These are phyloP conservation scores for Dryocosmus kuriphilus DNA, from an alignment of 2,888 invertebrate species.

Conservation along the genomic window DNA sequence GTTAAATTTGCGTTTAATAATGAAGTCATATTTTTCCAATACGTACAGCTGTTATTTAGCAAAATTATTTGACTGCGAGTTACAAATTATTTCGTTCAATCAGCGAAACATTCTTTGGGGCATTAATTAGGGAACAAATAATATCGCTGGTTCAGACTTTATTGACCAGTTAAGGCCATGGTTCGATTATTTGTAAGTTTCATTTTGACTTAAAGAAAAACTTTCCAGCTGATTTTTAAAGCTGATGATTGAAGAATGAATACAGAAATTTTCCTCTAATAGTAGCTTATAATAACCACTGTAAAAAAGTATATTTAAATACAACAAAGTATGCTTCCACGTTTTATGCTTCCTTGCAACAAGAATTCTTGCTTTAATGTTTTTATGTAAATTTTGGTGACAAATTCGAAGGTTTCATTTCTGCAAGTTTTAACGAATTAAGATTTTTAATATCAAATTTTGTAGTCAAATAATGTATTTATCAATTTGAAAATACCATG, in stretches of 20 bases:
- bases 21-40: background rate
- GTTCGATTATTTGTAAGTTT: conserved; percentile 8
- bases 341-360: background rate
- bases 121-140: conserved; percentile 15
- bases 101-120: conserved; percentile 7
- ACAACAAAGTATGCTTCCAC: background rate
- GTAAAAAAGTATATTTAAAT: background rate
- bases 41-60: background rate
- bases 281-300: background rate
- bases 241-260: background rate
- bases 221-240: background rate
- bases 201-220: background rate
- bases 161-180: conserved; percentile 6
- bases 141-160: background rate
- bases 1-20: conserved; percentile 10
- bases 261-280: background rate
- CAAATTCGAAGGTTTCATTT: background rate
- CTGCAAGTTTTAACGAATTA: background rate
- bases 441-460: background rate
- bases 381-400: background rate
- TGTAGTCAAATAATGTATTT: background rate
- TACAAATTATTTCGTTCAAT: background rate
- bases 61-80: background rate
- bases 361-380: background rate
- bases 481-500: conserved; percentile 2